Evolutionary conservation across 2,888 invertebrate genomes (phyloP).

Genomic region (Conistra vaccinii): DNA sequence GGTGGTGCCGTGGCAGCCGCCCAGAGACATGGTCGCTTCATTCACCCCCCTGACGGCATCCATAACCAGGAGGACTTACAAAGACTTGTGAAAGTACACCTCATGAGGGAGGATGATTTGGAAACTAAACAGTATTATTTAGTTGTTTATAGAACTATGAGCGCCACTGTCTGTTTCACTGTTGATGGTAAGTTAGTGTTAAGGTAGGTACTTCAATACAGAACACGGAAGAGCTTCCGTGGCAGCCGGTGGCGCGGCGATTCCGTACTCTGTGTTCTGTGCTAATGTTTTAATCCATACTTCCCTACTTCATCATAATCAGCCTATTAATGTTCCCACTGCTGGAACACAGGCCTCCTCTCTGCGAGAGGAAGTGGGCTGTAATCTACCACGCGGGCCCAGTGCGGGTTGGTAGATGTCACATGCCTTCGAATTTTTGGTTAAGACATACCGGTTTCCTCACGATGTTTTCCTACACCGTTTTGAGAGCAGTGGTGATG

Average conservation of each 20-base stretch:
- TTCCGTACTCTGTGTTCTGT: background rate
- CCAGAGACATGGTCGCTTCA: constrained; percentile 86
- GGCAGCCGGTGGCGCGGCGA: background rate
- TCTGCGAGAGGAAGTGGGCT: too few species aligned
- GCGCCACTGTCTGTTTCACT: constrained; percentile 96
- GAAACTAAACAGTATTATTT: constrained; percentile 93
- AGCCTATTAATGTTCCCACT: too few species aligned
- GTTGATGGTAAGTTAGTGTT: constrained; percentile 92
- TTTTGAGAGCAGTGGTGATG: too few species aligned
- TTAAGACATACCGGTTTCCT: too few species aligned
- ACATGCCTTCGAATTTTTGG: too few species aligned
- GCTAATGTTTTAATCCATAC: background rate
- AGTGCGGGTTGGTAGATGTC: too few species aligned
- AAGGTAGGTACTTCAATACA: background rate
- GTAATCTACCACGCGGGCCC: too few species aligned
- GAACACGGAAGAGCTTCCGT: background rate
- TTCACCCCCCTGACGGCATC: constrained; percentile 86
- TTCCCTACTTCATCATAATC: too few species aligned
- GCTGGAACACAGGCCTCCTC: too few species aligned
- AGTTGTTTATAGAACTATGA: constrained; percentile 96
- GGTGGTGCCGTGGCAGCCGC: constrained; percentile 92
- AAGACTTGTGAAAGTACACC: constrained; percentile 93
- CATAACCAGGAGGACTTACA: constrained; percentile 86
- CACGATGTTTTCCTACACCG: too few species aligned
- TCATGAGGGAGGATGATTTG: constrained; percentile 90